phyloP scores from a whole-genome alignment of 2,113 vertebrate species.

The Silurus meridionalis region DNA sequence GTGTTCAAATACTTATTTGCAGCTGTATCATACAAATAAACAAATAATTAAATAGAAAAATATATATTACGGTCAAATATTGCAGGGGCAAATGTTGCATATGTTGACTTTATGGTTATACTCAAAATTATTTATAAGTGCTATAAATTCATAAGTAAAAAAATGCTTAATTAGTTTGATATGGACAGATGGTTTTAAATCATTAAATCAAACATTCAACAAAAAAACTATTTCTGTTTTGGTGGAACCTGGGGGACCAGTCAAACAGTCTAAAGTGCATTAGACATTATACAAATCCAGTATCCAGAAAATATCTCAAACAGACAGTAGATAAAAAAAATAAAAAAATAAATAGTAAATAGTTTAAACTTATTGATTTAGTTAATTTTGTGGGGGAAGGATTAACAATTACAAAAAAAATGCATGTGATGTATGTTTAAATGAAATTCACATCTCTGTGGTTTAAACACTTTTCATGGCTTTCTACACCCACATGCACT shows the following conservation, averaged over 20 bases:
- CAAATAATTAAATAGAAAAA: no score
- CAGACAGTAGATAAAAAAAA: not conserved
- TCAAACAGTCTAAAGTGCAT: not conserved
- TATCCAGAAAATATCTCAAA: not conserved
- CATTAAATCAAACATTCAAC: not conserved
- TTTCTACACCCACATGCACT: not conserved
- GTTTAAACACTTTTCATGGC: not conserved
- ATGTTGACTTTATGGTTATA: no score
- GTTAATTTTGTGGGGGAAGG: not conserved
- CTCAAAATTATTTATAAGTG: no score
- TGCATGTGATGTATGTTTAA: not conserved
- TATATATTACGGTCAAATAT: no score
- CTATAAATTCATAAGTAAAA: no score
- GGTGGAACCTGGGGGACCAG: not conserved
- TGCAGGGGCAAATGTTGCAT: no score
- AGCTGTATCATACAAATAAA: no score
- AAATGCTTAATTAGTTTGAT: not conserved
- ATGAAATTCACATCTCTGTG: not conserved
- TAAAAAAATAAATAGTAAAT: not conserved
- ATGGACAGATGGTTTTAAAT: not conserved
- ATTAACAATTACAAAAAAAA: not conserved
- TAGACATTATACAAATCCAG: not conserved
- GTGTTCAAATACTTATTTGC: no score
- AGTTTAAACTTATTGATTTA: not conserved
- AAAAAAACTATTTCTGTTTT: not conserved